These are phyloP conservation scores for Corvus moneduloides DNA, from an alignment of 2,113 vertebrate species.

Conservation along the genomic window DNA sequence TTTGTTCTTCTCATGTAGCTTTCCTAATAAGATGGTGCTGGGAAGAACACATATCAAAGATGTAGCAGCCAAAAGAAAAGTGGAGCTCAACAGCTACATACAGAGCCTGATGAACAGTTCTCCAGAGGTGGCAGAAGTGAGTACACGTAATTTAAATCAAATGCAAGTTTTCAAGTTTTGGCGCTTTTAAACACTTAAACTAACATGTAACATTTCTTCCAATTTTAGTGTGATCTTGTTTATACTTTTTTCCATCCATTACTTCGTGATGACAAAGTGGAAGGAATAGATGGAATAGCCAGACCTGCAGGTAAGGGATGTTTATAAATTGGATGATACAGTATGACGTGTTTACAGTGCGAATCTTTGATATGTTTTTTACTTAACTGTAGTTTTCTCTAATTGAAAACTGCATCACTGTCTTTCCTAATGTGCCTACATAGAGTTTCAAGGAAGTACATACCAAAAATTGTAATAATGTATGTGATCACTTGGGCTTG, in stretches of 20 bases:
- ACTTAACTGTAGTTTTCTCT: not conserved
- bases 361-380: not conserved
- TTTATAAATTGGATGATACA: not conserved
- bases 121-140: slow-evolving; percentile 91
- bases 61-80: slow-evolving; percentile 93
- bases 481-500: not conserved
- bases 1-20: slow-evolving; percentile 71
- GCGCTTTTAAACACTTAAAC: not conserved
- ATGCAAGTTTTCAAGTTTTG: not conserved
- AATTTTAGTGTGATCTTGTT: slow-evolving; percentile 91
- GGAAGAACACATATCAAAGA: slow-evolving; percentile 97
- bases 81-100: slow-evolving; percentile 94
- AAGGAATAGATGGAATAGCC: slow-evolving; percentile 83
- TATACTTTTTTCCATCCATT: slow-evolving; percentile 98
- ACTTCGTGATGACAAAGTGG: slow-evolving; percentile 92
- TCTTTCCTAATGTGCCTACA: not conserved
- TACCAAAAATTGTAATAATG: not conserved
- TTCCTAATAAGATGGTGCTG: slow-evolving; percentile 94
- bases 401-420: not conserved
- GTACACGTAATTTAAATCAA: not conserved
- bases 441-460: not conserved
- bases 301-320: slow-evolving; percentile 77
- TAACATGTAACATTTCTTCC: slow-evolving; percentile 55
- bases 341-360: not conserved
- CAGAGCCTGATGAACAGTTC: slow-evolving; percentile 92